A percentile compares a stretch with the other conserved stretches of the same genome.
These are phyloP conservation scores for Alligator mississippiensis DNA, from an alignment of 2,113 vertebrate genomes.

Conservation along the genomic window DNA sequence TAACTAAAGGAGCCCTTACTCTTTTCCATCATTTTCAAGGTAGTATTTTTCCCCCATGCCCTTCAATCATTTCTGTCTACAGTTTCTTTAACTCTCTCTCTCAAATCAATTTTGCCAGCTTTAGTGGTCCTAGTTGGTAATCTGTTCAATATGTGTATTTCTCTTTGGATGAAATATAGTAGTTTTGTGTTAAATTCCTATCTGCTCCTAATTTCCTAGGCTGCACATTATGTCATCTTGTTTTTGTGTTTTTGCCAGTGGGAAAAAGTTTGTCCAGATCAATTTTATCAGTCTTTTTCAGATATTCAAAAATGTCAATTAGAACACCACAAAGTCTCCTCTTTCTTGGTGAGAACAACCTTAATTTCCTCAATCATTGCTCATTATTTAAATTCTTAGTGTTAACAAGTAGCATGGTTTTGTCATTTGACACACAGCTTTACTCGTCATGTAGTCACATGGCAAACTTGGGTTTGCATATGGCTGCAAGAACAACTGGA, in stretches of 20 bases:
- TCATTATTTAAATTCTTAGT: slow-evolving; percentile 48
- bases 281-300: slow-evolving; percentile 50
- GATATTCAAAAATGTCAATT: slow-evolving; percentile 52
- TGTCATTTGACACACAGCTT: slow-evolving; percentile 50
- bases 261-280: slow-evolving; percentile 61
- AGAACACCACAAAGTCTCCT: slow-evolving; percentile 31
- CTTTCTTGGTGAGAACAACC: slow-evolving; percentile 55
- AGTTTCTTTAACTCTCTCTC: slow-evolving; percentile 52
- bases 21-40: neutral
- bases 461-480: neutral
- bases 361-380: slow-evolving; percentile 42
- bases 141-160: slow-evolving; percentile 62
- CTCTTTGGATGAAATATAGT: slow-evolving; percentile 59
- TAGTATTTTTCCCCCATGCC: neutral
- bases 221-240: slow-evolving; percentile 66
- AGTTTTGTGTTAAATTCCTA: slow-evolving; percentile 58
- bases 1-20: neutral
- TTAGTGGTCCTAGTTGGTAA: slow-evolving; percentile 52
- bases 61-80: slow-evolving; percentile 1
- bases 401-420: slow-evolving; percentile 29
- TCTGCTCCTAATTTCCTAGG: slow-evolving; percentile 71
- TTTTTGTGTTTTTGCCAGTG: slow-evolving; percentile 52
- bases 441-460: slow-evolving; percentile 19
- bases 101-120: slow-evolving; percentile 56
- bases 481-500: slow-evolving; percentile 27